Evolutionary conservation across 1,140 invertebrate species (phyloP).

Genomic region (Palaemon carinicauda): DNA sequence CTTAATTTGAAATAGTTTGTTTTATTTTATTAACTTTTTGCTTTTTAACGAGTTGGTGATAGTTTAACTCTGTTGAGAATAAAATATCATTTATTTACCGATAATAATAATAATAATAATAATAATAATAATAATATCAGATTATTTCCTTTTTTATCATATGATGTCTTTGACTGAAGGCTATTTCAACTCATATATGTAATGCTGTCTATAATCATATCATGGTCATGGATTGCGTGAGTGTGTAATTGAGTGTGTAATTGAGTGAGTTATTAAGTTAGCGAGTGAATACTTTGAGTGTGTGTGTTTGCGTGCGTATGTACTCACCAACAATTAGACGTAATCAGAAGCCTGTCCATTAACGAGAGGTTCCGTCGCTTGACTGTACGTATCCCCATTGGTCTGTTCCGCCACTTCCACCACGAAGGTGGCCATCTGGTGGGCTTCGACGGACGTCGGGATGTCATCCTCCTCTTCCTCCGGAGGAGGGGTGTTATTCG

Average conservation of each 20-base stretch:
- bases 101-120: too few species aligned
- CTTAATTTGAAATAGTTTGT: too few species aligned
- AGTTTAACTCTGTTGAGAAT: not conserved
- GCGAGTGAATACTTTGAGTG: too few species aligned
- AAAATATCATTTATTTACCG: not conserved
- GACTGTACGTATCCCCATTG: conserved; percentile 4
- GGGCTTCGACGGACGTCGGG: conserved; percentile 21
- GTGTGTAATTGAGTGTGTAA: not conserved
- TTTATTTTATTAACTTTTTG: too few species aligned
- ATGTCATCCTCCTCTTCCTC: not conserved
- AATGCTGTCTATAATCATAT: too few species aligned
- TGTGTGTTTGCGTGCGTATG: too few species aligned
- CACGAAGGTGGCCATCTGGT: conserved; percentile 37
- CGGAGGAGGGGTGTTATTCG: not conserved
- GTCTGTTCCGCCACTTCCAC: not conserved
- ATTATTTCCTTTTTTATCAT: too few species aligned
- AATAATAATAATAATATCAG: too few species aligned
- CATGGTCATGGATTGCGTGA: not conserved
- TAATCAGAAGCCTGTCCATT: conserved; percentile 47
- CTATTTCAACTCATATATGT: too few species aligned
- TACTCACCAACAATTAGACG: conserved; percentile 33
- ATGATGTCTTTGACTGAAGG: too few species aligned
- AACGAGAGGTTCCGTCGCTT: conserved; percentile 19
- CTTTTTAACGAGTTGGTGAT: too few species aligned
- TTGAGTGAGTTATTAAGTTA: too few species aligned